Conservation (phyloP, 2,113 vertebrate genomes). For the Callithrix jacchus region DNA sequence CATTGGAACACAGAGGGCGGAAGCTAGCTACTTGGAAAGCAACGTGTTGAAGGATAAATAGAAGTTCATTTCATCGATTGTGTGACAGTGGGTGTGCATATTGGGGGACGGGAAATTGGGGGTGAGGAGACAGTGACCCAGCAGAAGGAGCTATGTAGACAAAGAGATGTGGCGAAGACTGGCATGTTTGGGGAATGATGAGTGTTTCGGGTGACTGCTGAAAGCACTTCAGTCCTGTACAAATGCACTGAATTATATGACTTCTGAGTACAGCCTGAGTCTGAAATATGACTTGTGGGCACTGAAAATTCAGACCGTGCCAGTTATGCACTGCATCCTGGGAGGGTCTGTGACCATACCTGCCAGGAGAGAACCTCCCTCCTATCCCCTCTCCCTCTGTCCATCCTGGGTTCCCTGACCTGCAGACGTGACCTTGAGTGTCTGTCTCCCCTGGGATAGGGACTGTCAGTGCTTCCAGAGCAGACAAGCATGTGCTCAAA, state of each 20-base stretch:
- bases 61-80: neutral
- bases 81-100: neutral
- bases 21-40: neutral
- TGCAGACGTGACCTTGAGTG: neutral
- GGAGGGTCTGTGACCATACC: neutral
- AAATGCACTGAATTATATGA: neutral
- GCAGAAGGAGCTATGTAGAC: neutral
- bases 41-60: too few relatives aligned
- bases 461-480: neutral
- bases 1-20: too few relatives aligned
- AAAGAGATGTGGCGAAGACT: neutral
- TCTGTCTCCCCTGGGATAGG: neutral
- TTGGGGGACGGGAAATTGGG: fast-evolving
- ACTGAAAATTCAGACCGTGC: too few relatives aligned
- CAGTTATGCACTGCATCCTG: fast-evolving
- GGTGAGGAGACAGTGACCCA: neutral
- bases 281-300: fast-evolving
- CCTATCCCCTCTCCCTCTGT: neutral
- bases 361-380: neutral
- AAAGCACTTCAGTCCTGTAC: neutral
- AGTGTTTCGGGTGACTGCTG: neutral
- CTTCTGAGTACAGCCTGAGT: neutral
- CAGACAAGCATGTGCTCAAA: slow-evolving; percentile 21
- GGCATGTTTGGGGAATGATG: fast-evolving
- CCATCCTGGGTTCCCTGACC: neutral